Evolutionary conservation across 2,797 vertebrate species (phyloP), one percentile per base, ranked within the genome.

Genomic region (Malurus leucopterus): DNA sequence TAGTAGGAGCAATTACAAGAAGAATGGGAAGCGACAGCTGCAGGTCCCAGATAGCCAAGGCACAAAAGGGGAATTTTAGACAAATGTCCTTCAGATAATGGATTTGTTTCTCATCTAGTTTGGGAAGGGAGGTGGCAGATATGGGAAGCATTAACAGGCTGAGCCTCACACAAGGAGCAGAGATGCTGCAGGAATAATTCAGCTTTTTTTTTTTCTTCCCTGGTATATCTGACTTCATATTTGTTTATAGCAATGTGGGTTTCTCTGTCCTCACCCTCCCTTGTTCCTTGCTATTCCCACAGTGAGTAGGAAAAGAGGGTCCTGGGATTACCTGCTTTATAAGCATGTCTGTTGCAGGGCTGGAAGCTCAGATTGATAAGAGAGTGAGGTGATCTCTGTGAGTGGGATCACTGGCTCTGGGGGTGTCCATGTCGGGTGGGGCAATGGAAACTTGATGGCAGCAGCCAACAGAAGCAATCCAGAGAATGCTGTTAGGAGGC

Each of bases 21-120:
- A 96, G 94, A 96, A 97, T 95, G 78, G 94, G 89, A 94, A 93
- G 75, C 88, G 91, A 69, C 94, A 95, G 95, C 96, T 96, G 96
- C 92, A 94, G 88, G 86, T 71, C 94, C 88, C 91, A 94, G 96
- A 96, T 96, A 96, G 95, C 81, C 91, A 91, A 92, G 63, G 79
- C 89, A 92, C 92, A 95, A 96, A 95, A 93, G 87, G 69, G 80
- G 84, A 95, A 59, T 91, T 94, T 93, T 92, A 93, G 93, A 89
- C 88, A 91, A 95, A 91, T 69, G 70, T 90, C 82, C 85, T 94
- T 93, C 92, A 86, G 74, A 93, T 92, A 96, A 94, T 96, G 91
- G 86, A 82, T 87, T 89, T 94, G 73, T 93, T 95, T 95, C 88
- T 94, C 64, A 4, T 85, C 73, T 78, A 18, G 46, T 89, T 72